Base-by-base conservation (phyloP, 2,797 vertebrate species). In the Delichon dasypus region DNA sequence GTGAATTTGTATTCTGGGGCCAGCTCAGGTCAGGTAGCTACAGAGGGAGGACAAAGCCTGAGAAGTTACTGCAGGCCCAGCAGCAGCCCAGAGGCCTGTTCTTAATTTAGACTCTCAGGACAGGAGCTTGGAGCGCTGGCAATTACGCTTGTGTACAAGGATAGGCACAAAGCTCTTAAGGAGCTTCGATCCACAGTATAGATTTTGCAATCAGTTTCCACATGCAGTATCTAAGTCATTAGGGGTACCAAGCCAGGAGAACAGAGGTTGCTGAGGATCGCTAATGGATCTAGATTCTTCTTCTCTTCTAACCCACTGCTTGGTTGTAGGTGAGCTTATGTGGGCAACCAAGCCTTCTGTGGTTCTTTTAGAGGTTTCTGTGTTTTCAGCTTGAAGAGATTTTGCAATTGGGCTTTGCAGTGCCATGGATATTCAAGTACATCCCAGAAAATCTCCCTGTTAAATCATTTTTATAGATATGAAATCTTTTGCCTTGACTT, bases 31-130 rank as follows among this genome's bases (percentile, higher is more conserved):
- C 94, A 95, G 85, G 79, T 5, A 0, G 76, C 29, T 88, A 88
- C 30, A 81, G 64, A 85, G 53, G 27, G 50, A 95, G 53, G 77
- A 91, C 92, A 79, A 91, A 96, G 73, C 62, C 76, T 89, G 48
- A 82, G 79, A 94, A 91, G 92, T 61, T 93, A 66, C 76, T 91
- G 88, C 88, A 91, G 64, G 60, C 74, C 88, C 32, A 86, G 76
- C 48, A 93, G 87, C 94, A 95, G 73, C 91, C 92, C 82, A 93
- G 77, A 58, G 89, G 89, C 91, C 91, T 91, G 88, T 79, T 96
- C 94, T 85, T 92, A 93, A 94, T 96, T 96, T 94, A 97, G 94
- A 86, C 48, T 96, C 79, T 79, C 83, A 88, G 83, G 82, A 91
- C 78, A 92, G 79, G 74, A 91, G 85, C 92, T 86, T 21, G 4